Evolutionary conservation across 2,888 invertebrate genomes (phyloP).

Genomic region (Caenorhabditis wallacei): DNA sequence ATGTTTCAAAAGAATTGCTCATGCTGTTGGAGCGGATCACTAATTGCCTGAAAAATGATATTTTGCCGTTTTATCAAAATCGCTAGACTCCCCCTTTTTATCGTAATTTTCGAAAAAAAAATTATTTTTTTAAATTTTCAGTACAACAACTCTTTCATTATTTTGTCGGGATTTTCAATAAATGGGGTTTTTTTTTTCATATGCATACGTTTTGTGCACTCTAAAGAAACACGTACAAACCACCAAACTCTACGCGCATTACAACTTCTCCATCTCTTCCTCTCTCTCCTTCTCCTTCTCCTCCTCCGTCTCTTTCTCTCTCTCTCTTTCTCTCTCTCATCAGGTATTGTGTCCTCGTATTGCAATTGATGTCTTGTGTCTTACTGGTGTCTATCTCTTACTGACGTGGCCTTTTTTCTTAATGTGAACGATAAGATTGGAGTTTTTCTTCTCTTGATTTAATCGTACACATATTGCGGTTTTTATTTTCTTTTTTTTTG

Average conservation of each 20-base stretch:
- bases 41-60: slow-evolving; percentile 20
- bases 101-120: neutral
- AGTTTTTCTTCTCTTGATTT: neutral
- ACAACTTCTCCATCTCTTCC: neutral
- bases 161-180: too few relatives aligned
- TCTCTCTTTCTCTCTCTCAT: neutral
- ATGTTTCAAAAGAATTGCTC: slow-evolving; percentile 77
- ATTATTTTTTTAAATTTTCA: too few relatives aligned
- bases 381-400: neutral
- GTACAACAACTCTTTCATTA: too few relatives aligned
- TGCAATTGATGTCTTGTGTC: slow-evolving; percentile 31
- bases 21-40: slow-evolving; percentile 70
- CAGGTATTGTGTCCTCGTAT: neutral
- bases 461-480: neutral
- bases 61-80: slow-evolving; percentile 28
- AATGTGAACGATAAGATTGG: slow-evolving; percentile 2
- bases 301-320: neutral
- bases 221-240: too few relatives aligned
- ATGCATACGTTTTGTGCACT: too few relatives aligned
- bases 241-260: too few relatives aligned
- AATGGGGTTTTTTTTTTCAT: too few relatives aligned
- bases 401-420: slow-evolving; percentile 38
- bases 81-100: slow-evolving; percentile 5
- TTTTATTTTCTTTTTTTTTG: neutral
- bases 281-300: neutral